A percentile compares a stretch with the other conserved stretches of the same genome.
These are phyloP conservation scores for Cichlasoma orientale DNA, from an alignment of 2,797 vertebrate genomes.

Conservation along the genomic window DNA sequence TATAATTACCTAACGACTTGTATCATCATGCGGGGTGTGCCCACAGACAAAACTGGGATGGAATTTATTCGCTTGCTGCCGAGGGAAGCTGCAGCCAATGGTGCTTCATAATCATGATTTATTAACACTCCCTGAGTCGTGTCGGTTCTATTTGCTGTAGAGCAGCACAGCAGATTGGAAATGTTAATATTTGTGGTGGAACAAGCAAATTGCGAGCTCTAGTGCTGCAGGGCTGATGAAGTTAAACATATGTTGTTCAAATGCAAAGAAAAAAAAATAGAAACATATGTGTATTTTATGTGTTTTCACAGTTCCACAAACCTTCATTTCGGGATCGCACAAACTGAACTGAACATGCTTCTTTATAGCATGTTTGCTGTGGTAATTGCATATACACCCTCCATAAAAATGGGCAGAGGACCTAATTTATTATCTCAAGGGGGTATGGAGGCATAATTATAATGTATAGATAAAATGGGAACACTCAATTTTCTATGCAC, in stretches of 20 bases:
- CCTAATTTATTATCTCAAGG: conserved; percentile 53
- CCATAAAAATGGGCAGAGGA: conserved; percentile 64
- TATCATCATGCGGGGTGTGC: conserved; percentile 68
- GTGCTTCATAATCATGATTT: conserved; percentile 83
- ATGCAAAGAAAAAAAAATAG: conserved; percentile 9
- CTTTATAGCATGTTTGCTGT: background rate
- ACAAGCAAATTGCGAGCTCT: conserved; percentile 52
- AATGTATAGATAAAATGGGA: conserved; percentile 60
- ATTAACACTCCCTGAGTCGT: conserved; percentile 76
- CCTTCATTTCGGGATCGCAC: conserved; percentile 3
- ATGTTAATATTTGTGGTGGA: conserved; percentile 77
- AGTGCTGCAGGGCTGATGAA: conserved; percentile 57
- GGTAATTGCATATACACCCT: conserved; percentile 63
- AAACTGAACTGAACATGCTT: background rate
- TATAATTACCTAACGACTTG: conserved; percentile 73
- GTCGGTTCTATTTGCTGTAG: conserved; percentile 74
- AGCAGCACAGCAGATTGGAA: conserved; percentile 80
- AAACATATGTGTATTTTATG: background rate
- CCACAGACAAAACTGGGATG: conserved; percentile 60
- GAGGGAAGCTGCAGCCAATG: conserved; percentile 67
- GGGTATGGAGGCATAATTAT: conserved; percentile 45
- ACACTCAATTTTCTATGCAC: conserved; percentile 64
- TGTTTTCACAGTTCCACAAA: conserved; percentile 8
- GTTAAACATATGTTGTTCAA: conserved; percentile 71
- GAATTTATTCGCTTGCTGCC: conserved; percentile 63